Percentiles rank a stretch among this genome's conserved stretches.
Evolutionary conservation across 23 tunicate genomes (phyloP).

Genomic region (Clavelina lepadiformis): DNA sequence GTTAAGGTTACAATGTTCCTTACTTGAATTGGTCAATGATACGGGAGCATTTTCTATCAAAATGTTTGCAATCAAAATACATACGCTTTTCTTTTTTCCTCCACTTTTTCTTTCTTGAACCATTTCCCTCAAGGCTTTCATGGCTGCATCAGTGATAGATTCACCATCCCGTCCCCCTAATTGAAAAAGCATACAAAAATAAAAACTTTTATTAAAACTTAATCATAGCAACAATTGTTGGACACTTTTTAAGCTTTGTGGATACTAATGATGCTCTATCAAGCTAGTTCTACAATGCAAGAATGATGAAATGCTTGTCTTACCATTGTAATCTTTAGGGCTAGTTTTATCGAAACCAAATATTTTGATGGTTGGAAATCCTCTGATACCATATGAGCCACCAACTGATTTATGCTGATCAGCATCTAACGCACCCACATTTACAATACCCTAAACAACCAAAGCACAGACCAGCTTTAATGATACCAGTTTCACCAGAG

Average conservation of each 20-base stretch:
- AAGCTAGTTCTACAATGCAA: no score
- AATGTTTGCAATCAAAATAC: not conserved
- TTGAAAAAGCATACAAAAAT: not conserved
- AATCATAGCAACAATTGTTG: not conserved
- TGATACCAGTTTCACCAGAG: no score
- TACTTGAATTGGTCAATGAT: no score
- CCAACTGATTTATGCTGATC: slow-evolving; percentile 86
- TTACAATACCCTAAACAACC: slow-evolving; percentile 89
- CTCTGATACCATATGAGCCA: slow-evolving; percentile 67
- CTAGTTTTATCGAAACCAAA: slow-evolving; percentile 88
- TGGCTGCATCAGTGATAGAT: slow-evolving; percentile 68
- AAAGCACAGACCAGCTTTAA: no score
- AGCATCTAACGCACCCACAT: slow-evolving; percentile 94
- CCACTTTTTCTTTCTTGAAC: slow-evolving; percentile 68
- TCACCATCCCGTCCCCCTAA: slow-evolving; percentile 69
- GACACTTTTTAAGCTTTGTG: no score
- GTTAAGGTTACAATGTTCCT: no score
- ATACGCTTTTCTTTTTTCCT: slow-evolving; percentile 22
- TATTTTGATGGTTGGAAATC: slow-evolving; percentile 97
- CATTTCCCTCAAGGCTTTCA: slow-evolving; percentile 74
- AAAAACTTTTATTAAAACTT: not conserved
- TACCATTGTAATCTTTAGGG: slow-evolving; percentile 92
- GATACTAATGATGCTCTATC: no score
- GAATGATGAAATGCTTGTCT: not conserved
- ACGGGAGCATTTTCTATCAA: no score